Evolutionary conservation across 2,888 invertebrate genomes (phyloP).

Genomic region (Deladenus siricidicola): DNA sequence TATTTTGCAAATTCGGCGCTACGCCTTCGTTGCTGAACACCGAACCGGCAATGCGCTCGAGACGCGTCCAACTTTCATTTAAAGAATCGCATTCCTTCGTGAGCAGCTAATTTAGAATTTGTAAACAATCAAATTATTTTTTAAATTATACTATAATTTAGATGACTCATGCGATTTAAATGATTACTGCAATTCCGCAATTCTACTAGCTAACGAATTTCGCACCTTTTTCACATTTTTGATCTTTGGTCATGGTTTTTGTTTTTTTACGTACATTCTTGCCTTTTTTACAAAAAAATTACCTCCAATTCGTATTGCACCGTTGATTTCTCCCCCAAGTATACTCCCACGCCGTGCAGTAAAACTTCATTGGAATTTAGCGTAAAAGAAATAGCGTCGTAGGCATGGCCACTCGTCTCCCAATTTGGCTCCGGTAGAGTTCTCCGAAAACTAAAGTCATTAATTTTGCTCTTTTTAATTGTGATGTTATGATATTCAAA

Average conservation of each 20-base stretch:
- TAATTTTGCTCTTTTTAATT: too few relatives aligned
- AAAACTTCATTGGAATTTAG: slow-evolving; percentile 82
- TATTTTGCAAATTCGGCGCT: background rate
- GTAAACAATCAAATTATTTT: too few relatives aligned
- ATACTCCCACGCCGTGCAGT: slow-evolving; percentile 79
- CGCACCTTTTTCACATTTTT: too few relatives aligned
- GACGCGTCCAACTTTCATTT: slow-evolving; percentile 19
- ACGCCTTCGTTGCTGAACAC: background rate
- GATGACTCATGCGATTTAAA: too few relatives aligned
- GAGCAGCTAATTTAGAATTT: too few relatives aligned
- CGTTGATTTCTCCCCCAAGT: slow-evolving; percentile 61
- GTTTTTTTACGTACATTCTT: background rate
- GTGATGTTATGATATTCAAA: too few relatives aligned
- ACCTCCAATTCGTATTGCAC: slow-evolving; percentile 14
- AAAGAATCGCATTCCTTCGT: slow-evolving; percentile 16
- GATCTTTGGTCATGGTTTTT: too few relatives aligned
- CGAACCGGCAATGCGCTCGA: slow-evolving; percentile 13
- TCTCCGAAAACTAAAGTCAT: slow-evolving; percentile 66
- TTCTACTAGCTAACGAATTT: too few relatives aligned
- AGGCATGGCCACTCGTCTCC: slow-evolving; percentile 93
- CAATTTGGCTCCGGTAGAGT: slow-evolving; percentile 81
- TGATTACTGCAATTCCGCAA: too few relatives aligned
- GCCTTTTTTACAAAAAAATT: slow-evolving; percentile 5
- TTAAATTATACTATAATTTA: too few relatives aligned
- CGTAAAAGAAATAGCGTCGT: slow-evolving; percentile 70